Evolutionary conservation across 2,113 vertebrate species (phyloP).

Genomic region (Siniperca knerii): DNA sequence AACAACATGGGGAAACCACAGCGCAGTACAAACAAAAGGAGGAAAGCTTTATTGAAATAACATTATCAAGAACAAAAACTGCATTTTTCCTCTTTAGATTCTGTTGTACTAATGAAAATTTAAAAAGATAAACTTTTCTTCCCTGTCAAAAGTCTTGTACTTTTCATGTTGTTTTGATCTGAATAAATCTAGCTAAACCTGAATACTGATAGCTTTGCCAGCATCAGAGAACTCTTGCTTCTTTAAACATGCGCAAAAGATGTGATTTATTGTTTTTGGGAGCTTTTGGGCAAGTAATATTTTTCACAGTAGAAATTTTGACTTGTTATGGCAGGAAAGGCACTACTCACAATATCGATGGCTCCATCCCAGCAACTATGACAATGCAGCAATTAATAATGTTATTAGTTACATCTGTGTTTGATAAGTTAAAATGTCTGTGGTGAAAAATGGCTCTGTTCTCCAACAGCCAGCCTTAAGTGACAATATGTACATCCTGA

Average conservation of each 20-base stretch:
- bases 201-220: background rate
- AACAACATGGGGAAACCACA: too few species aligned
- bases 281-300: background rate
- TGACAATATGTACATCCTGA: conserved; percentile 52
- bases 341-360: too few species aligned
- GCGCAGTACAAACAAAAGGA: background rate
- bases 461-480: background rate
- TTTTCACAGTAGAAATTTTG: background rate
- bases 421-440: background rate
- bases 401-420: background rate
- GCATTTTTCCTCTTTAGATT: background rate
- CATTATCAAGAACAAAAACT: background rate
- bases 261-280: background rate
- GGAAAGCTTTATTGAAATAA: background rate
- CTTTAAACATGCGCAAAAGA: background rate
- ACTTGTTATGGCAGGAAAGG: background rate
- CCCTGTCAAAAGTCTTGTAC: background rate
- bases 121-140: background rate
- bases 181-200: background rate
- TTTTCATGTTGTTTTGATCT: background rate
- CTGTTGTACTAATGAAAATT: background rate
- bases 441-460: background rate
- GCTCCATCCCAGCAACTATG: background rate
- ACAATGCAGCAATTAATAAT: background rate
- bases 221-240: background rate